Percentiles rank a stretch among this genome's conserved stretches.
Evolutionary conservation across 2,888 invertebrate genomes (phyloP).

Genomic region (Macropis europaea): DNA sequence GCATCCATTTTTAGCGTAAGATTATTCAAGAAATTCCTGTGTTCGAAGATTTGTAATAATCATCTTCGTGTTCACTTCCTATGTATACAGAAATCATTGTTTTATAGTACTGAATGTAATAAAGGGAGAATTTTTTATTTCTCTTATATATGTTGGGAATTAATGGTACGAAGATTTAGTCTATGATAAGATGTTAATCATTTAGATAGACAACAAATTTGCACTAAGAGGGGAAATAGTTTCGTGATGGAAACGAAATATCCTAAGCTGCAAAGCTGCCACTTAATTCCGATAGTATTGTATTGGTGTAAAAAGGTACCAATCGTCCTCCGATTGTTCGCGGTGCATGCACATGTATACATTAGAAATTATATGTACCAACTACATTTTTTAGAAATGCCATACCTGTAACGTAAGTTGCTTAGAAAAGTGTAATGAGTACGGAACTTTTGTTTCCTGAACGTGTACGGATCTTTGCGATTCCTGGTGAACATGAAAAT

Average conservation of each 20-base stretch:
- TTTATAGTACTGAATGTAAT: background rate
- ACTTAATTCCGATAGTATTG: background rate
- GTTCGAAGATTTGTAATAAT: background rate
- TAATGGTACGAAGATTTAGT: background rate
- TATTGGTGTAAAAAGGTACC: background rate
- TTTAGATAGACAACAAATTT: constrained; percentile 8
- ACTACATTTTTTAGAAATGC: constrained; percentile 3
- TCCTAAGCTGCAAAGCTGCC: background rate
- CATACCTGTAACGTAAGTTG: background rate
- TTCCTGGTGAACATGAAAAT: constrained; percentile 28
- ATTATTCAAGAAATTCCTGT: background rate
- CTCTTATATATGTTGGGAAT: background rate
- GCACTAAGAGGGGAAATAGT: background rate
- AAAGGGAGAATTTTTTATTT: background rate
- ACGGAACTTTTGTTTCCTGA: background rate
- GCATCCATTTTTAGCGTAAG: constrained; percentile 8
- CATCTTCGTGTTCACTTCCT: background rate
- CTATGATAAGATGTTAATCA: background rate
- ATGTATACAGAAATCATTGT: background rate
- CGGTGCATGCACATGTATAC: constrained; percentile 1
- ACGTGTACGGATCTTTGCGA: constrained; percentile 2
- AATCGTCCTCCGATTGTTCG: background rate
- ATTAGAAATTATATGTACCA: background rate
- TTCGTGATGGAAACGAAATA: background rate
- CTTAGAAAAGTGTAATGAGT: constrained; percentile 14